Conservation (phyloP, 1,140 invertebrate genomes). For the Drosophila lacertosa region DNA sequence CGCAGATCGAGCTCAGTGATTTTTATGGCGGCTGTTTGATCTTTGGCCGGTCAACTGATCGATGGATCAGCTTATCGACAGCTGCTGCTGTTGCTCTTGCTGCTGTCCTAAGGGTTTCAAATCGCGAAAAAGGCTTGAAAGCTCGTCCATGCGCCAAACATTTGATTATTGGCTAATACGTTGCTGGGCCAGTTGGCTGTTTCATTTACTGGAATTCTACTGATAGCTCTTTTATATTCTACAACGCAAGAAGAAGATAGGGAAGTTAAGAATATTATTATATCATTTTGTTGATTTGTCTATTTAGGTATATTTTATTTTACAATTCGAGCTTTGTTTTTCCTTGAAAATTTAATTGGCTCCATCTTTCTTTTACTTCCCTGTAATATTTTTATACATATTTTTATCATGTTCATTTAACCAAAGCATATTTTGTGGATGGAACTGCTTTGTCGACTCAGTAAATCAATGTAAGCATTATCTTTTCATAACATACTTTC, state of each 20-base stretch:
- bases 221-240: not conserved
- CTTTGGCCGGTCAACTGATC: conserved; percentile 64
- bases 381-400: too few relatives aligned
- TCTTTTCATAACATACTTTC: conserved; percentile 13
- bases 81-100: conserved; percentile 49
- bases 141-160: conserved; percentile 75
- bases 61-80: conserved; percentile 55
- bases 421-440: too few relatives aligned
- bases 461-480: not conserved
- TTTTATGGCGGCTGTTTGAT: conserved; percentile 71
- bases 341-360: too few relatives aligned
- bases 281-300: not conserved
- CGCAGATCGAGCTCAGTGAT: conserved; percentile 64
- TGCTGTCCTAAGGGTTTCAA: conserved; percentile 56
- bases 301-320: too few relatives aligned
- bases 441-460: not conserved
- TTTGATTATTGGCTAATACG: conserved; percentile 49
- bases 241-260: not conserved
- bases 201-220: conserved; percentile 20
- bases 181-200: conserved; percentile 51
- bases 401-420: too few relatives aligned
- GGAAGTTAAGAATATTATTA: not conserved
- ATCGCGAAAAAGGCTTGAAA: conserved; percentile 80
- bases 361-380: not conserved
- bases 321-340: too few relatives aligned